Percentiles rank a stretch among this genome's conserved stretches.
Conservation (phyloP, 2,888 invertebrate species). For the Halictus quadricinctus region DNA sequence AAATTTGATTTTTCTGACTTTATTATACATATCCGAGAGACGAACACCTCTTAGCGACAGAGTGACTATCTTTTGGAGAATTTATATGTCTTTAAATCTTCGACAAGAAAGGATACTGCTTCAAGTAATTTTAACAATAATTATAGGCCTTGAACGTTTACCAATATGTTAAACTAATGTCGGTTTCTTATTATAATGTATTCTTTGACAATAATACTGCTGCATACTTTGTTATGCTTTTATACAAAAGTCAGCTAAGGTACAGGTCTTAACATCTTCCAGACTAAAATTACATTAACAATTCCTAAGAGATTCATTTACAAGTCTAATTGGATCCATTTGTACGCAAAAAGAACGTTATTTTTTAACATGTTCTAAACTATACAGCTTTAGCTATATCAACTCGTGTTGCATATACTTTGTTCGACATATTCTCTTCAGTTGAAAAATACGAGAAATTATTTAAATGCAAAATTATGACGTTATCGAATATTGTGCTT, state of each 20-base stretch:
- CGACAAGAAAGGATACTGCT: neutral
- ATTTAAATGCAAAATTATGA: neutral
- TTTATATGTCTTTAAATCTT: slow-evolving; percentile 13
- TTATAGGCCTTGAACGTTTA: slow-evolving; percentile 45
- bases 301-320: slow-evolving; percentile 24
- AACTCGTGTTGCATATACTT: neutral
- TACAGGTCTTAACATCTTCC: slow-evolving; percentile 35
- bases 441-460: neutral
- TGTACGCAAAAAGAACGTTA: slow-evolving; percentile 11
- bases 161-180: slow-evolving; percentile 35
- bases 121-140: slow-evolving; percentile 38
- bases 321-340: slow-evolving; percentile 8
- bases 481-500: neutral
- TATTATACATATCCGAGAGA: slow-evolving; percentile 53
- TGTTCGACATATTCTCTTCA: slow-evolving; percentile 9
- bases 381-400: neutral
- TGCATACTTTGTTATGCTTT: slow-evolving; percentile 47
- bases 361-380: neutral
- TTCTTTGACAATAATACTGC: slow-evolving; percentile 59
- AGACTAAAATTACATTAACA: slow-evolving; percentile 22
- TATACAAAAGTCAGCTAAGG: slow-evolving; percentile 28
- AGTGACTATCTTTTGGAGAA: slow-evolving; percentile 18
- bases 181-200: slow-evolving; percentile 44
- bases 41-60: neutral
- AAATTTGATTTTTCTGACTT: slow-evolving; percentile 34